Conservation (phyloP, 2,888 invertebrate species). For the Athalia rosae region DNA sequence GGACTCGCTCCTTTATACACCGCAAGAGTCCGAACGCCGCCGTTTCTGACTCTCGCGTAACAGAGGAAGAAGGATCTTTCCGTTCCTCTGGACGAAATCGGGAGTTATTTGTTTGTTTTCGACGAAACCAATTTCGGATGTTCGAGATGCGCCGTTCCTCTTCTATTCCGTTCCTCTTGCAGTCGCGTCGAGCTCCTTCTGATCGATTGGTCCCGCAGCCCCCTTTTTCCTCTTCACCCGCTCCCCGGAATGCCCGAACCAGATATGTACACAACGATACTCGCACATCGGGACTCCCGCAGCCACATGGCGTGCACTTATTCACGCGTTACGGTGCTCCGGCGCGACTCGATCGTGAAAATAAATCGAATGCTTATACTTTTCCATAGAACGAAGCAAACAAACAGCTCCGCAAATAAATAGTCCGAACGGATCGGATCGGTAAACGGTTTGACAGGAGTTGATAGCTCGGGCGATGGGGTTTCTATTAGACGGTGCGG, state of each 20-base stretch:
- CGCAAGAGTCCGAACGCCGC: not conserved
- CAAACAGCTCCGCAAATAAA: constrained; percentile 20
- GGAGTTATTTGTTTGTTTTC: constrained; percentile 42
- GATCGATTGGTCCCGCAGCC: constrained; percentile 30
- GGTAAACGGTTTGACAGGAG: constrained; percentile 55
- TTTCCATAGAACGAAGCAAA: not conserved
- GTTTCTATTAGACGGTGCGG: constrained; percentile 53
- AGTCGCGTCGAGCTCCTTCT: constrained; percentile 29
- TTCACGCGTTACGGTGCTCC: not conserved
- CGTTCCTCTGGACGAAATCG: constrained; percentile 19
- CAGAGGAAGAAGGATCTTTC: constrained; percentile 10
- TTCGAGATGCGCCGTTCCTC: not conserved
- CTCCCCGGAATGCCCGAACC: not conserved
- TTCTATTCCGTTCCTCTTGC: not conserved
- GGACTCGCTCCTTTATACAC: not conserved
- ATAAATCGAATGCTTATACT: not conserved
- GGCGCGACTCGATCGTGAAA: not conserved
- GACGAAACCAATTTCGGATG: constrained; percentile 34
- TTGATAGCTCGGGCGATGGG: constrained; percentile 47
- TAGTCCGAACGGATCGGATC: constrained; percentile 31
- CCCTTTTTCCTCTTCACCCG: too few relatives aligned
- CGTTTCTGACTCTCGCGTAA: not conserved
- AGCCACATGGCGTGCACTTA: not conserved
- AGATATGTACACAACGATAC: not conserved
- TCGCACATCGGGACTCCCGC: not conserved